A percentile compares a stretch with the other conserved stretches of the same genome.
Evolutionary conservation across 2,797 vertebrate genomes (phyloP).

Genomic region (Diglossa cyanea): DNA sequence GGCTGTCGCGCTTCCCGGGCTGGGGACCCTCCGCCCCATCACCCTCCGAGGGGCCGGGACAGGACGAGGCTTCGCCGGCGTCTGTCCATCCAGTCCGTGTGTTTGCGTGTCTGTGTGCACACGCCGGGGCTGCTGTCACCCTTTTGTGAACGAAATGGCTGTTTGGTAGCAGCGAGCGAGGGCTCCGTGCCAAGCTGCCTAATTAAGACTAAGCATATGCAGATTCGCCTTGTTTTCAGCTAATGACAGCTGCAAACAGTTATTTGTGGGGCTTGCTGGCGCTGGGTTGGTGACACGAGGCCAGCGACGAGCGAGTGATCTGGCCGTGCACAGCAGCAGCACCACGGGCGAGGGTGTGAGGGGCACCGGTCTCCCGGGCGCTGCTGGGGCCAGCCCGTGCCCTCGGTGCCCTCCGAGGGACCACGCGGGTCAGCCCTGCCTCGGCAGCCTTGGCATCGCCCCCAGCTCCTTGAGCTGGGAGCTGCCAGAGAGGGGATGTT

Average conservation of each 20-base stretch:
- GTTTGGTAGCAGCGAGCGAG: constrained; percentile 56
- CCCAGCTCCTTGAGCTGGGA: neutral
- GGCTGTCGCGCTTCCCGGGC: rapidly evolving
- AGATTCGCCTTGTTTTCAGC: constrained; percentile 75
- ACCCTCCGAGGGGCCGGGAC: rapidly evolving
- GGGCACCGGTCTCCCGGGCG: rapidly evolving
- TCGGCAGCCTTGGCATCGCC: neutral
- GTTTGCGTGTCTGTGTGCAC: rapidly evolving
- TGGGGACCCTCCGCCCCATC: neutral
- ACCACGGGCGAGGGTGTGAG: rapidly evolving
- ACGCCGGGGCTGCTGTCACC: neutral
- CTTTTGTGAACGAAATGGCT: constrained; percentile 61
- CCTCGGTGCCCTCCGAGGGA: neutral
- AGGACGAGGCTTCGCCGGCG: neutral
- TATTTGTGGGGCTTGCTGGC: constrained; percentile 57
- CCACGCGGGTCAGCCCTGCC: neutral
- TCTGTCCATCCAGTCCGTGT: neutral
- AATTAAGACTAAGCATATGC: constrained; percentile 73
- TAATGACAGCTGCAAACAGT: constrained; percentile 76
- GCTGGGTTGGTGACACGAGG: constrained; percentile 30
- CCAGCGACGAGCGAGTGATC: neutral
- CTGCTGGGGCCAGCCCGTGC: neutral
- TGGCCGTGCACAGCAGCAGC: neutral
- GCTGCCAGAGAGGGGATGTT: neutral
- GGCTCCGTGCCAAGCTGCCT: constrained; percentile 68